A percentile compares a stretch with the other conserved stretches of the same genome.
These are phyloP conservation scores for Poeciliopsis gracilis DNA, from an alignment of 2,797 vertebrate genomes.

Conservation along the genomic window DNA sequence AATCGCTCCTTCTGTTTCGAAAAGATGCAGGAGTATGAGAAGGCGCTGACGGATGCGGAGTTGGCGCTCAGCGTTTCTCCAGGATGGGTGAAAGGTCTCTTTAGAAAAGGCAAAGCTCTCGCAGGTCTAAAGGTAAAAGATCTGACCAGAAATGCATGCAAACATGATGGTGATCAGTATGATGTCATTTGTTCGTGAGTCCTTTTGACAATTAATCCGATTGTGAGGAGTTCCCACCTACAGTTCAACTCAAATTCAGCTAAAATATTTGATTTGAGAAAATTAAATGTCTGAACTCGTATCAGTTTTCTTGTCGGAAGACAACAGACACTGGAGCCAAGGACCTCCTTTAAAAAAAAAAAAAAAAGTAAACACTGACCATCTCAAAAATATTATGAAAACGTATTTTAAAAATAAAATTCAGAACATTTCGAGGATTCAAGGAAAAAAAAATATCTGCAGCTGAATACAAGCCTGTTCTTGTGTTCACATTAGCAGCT, in stretches of 20 bases:
- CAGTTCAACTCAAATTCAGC: neutral
- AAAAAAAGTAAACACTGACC: neutral
- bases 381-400: neutral
- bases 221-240: neutral
- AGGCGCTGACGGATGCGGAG: conserved; percentile 85
- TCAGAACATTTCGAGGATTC: neutral
- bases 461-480: neutral
- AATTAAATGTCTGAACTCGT: neutral
- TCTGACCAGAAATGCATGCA: neutral
- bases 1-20: conserved; percentile 94
- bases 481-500: neutral
- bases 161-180: neutral
- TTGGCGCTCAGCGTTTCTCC: conserved; percentile 81
- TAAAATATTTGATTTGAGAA: neutral
- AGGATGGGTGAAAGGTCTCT: conserved; percentile 87
- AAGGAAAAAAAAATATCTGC: neutral
- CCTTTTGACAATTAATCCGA: neutral
- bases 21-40: conserved; percentile 79
- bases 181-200: neutral
- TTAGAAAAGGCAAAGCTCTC: conserved; percentile 88
- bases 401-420: neutral
- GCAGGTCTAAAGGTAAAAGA: conserved; percentile 86
- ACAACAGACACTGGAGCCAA: neutral
- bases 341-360: neutral
- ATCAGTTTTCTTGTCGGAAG: neutral